Evolutionary conservation across 2,888 invertebrate species (phyloP).

Genomic region (Nomada fabriciana): DNA sequence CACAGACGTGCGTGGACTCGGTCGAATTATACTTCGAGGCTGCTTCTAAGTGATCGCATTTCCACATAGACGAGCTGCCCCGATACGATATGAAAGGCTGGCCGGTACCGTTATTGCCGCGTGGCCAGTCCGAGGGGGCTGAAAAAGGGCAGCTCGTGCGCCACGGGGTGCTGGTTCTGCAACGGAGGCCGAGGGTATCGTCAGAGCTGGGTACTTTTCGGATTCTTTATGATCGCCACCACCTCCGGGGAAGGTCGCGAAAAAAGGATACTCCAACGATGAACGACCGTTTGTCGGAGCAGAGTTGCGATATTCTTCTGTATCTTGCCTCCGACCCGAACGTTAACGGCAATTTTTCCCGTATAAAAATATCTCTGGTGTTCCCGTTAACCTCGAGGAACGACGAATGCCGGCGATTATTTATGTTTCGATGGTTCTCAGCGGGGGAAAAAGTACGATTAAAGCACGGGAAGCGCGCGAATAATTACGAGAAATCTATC

Average conservation of each 20-base stretch:
- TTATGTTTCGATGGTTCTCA: neutral
- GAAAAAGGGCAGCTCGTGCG: conserved; percentile 39
- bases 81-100: conserved; percentile 82
- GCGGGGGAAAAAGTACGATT: neutral
- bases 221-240: conserved; percentile 72
- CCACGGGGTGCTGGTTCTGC: conserved; percentile 54
- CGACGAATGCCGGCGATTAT: neutral
- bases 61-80: conserved; percentile 84
- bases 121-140: conserved; percentile 58
- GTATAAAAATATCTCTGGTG: neutral
- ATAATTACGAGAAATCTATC: conserved; percentile 73
- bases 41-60: conserved; percentile 84
- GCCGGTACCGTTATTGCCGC: conserved; percentile 74
- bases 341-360: conserved; percentile 11
- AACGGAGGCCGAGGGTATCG: conserved; percentile 66
- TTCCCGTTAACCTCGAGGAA: neutral
- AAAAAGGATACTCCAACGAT: conserved; percentile 28
- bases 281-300: conserved; percentile 28
- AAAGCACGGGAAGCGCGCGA: conserved; percentile 16
- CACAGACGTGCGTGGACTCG: conserved; percentile 67
- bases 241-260: conserved; percentile 38
- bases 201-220: conserved; percentile 74
- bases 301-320: conserved; percentile 7
- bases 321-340: conserved; percentile 18
- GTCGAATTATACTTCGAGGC: conserved; percentile 82